phyloP scores from a whole-genome alignment of 2,888 invertebrate species.

The Pterobdella sp. region DNA sequence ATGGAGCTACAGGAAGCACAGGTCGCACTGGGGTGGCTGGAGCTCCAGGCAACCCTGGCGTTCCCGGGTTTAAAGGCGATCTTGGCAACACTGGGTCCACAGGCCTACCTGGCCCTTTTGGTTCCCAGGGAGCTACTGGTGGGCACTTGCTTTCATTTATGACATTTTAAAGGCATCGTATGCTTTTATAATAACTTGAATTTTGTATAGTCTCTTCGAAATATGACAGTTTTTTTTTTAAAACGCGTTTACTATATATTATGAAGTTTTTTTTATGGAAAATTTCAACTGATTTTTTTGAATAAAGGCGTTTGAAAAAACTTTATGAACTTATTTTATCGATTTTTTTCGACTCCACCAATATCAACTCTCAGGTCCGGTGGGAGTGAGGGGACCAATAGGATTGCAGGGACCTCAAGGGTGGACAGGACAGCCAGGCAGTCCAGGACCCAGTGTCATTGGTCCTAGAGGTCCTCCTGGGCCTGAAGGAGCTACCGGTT shows the following conservation, averaged over 20 bases:
- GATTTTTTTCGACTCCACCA: background rate
- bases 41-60: constrained; percentile 12
- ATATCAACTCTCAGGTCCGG: background rate
- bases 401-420: constrained; percentile 28
- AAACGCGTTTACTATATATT: too few species aligned
- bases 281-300: too few species aligned
- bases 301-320: background rate
- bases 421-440: background rate
- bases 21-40: constrained; percentile 13
- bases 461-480: constrained; percentile 17
- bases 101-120: constrained; percentile 22
- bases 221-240: too few species aligned
- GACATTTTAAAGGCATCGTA: too few species aligned
- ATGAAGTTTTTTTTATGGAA: too few species aligned
- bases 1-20: constrained; percentile 21
- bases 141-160: background rate
- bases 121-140: constrained; percentile 23
- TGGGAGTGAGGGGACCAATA: background rate
- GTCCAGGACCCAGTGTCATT: background rate
- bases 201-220: too few species aligned
- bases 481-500: background rate
- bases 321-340: background rate
- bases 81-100: constrained; percentile 17
- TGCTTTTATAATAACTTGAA: too few species aligned
- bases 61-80: constrained; percentile 21